A percentile compares a stretch with the other conserved stretches of the same genome.
phyloP scores from a whole-genome alignment of 2,797 vertebrate genomes.

The Alosa sapidissima region DNA sequence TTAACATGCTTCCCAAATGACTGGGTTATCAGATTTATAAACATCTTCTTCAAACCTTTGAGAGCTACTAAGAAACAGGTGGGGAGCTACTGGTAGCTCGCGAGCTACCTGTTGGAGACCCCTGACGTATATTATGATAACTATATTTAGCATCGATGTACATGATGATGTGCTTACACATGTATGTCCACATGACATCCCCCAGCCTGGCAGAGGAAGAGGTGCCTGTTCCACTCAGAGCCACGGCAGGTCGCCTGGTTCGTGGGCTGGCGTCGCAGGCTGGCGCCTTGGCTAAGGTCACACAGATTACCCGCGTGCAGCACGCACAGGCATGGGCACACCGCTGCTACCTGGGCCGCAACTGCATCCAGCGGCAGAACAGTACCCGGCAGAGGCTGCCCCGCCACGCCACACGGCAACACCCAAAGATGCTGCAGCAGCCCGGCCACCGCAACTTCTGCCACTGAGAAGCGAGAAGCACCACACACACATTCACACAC shows the following conservation, averaged over 20 bases:
- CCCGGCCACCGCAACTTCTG: constrained; percentile 82
- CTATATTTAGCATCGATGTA: background rate
- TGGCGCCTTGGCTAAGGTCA: constrained; percentile 73
- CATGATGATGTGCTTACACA: background rate
- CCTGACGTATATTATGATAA: no score
- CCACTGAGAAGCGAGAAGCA: constrained; percentile 78
- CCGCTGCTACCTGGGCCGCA: constrained; percentile 73
- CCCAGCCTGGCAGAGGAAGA: constrained; percentile 69
- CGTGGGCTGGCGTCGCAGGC: constrained; percentile 61
- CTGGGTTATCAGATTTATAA: no score
- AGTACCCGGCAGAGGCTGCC: constrained; percentile 73
- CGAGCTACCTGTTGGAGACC: no score
- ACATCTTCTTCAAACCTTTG: no score
- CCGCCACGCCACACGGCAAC: constrained; percentile 64
- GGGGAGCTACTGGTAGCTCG: no score
- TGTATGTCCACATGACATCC: constrained; percentile 26
- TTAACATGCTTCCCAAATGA: no score
- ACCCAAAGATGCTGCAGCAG: constrained; percentile 82
- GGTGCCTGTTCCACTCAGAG: constrained; percentile 55
- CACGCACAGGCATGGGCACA: constrained; percentile 73
- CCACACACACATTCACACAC: background rate
- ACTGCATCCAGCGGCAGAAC: constrained; percentile 84
- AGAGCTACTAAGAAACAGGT: no score
- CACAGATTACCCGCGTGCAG: constrained; percentile 75
- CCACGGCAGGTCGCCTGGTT: constrained; percentile 46